Conservation (phyloP, 2,888 invertebrate species). For the Sinopyrophorus schimmeli region DNA sequence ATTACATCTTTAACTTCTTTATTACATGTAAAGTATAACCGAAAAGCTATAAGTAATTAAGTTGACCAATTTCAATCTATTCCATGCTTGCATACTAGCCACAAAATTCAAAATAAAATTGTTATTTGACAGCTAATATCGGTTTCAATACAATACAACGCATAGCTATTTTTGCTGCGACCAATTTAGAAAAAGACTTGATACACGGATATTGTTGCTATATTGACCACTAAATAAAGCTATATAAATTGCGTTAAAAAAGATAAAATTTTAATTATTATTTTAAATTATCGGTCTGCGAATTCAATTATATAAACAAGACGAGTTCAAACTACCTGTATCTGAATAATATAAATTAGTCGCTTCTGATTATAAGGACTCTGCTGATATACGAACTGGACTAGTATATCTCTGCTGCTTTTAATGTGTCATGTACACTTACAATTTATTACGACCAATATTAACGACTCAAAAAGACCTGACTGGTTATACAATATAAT, state of each 20-base stretch:
- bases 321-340: constrained; percentile 19
- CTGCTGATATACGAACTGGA: constrained; percentile 40
- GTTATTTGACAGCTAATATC: constrained; percentile 30
- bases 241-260: too few relatives aligned
- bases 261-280: too few relatives aligned
- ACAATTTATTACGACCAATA: constrained; percentile 48
- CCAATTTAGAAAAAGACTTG: too few relatives aligned
- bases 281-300: too few relatives aligned
- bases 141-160: constrained; percentile 13
- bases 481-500: constrained; percentile 41
- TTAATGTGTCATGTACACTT: constrained; percentile 50
- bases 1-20: too few relatives aligned
- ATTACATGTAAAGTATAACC: constrained; percentile 18
- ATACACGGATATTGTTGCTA: too few relatives aligned
- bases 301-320: constrained; percentile 13
- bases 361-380: constrained; percentile 45
- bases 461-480: constrained; percentile 35
- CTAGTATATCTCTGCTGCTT: constrained; percentile 46
- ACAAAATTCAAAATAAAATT: constrained; percentile 33
- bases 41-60: constrained; percentile 38
- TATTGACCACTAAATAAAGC: too few relatives aligned
- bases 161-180: too few relatives aligned
- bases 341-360: constrained; percentile 45
- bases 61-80: constrained; percentile 37
- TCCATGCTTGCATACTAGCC: constrained; percentile 26